Evolutionary conservation across 2,797 vertebrate species (phyloP), one percentile per base, ranked within the genome.

Genomic region (Toxotes lorentzi): DNA sequence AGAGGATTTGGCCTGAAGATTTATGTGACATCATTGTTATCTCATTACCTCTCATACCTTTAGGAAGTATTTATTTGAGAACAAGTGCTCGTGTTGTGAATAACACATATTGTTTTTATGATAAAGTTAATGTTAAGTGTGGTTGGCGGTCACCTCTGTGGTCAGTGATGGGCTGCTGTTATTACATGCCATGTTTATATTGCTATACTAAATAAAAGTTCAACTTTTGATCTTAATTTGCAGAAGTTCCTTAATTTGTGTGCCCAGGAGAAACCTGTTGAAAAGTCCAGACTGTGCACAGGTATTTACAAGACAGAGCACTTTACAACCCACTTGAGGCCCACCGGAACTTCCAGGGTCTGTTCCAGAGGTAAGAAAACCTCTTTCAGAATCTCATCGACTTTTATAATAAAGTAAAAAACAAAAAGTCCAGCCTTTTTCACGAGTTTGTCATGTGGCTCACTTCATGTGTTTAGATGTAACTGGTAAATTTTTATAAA

Each of bases 21-120:
- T 78, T 47, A 85, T 65, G 53, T 38, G 41, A 51, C 59, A 68
- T 21, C 43, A 6, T 19, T 10, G 1, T 51, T 78, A 35, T 54
- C 43, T 51, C 35, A 11, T 57, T 51, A 72, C 30, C 40, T 73
- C 30, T 70, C 63, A 61, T 35, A 54, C 53, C 45, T 73, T 8
- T 23, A 59, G 38, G 34, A 62, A 50, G 34, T 50, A 23, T n/a
- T 61, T 56, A 40, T 51, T 5, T 16, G 51, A 57, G 38, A 9
- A 2, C 13, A 9, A 3, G 16, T 5, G 24, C 34, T 24, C n/a
- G n/a, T 21, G 24, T 67, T n/a, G 34, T 43, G 27, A 66, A 43
- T n/a, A 48, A 45, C 13, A 32, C 8, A 13, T 50, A n/a, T 23
- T 14, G 19, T 40, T 23, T 53, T 32, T 5, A 35, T n/a, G 43